Percentiles rank a stretch among this genome's conserved stretches.
These are phyloP conservation scores for Stramonita haemastoma DNA, from an alignment of 2,888 invertebrate species.

Conservation along the genomic window DNA sequence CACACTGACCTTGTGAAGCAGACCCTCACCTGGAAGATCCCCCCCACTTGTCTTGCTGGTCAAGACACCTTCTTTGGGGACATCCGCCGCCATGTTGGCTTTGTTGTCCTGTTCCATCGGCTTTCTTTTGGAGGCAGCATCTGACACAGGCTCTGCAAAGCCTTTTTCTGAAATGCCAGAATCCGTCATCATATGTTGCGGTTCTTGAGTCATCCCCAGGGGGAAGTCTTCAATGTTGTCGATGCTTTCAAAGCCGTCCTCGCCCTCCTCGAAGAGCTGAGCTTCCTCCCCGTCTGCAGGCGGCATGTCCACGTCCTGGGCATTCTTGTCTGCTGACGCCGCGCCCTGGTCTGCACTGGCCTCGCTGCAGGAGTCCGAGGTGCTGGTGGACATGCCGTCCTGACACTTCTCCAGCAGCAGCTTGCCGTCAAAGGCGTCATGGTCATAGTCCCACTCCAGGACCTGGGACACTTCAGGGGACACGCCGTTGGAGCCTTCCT, in stretches of 20 bases:
- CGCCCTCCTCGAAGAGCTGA: conserved; percentile 33
- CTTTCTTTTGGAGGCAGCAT: conserved; percentile 20
- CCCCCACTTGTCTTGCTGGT: conserved; percentile 9
- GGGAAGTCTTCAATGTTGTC: conserved; percentile 51
- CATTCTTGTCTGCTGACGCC: neutral
- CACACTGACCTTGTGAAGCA: neutral
- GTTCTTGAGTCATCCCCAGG: conserved; percentile 44
- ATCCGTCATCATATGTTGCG: conserved; percentile 61
- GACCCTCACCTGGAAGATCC: neutral
- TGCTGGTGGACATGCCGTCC: conserved; percentile 48
- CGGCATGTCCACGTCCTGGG: conserved; percentile 30
- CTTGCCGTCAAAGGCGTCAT: conserved; percentile 51
- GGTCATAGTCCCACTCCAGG: conserved; percentile 52
- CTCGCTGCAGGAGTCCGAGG: conserved; percentile 50
- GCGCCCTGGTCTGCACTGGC: conserved; percentile 36
- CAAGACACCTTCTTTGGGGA: neutral
- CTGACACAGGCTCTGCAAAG: conserved; percentile 31
- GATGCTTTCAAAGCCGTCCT: conserved; percentile 52
- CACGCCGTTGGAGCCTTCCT: conserved; percentile 48
- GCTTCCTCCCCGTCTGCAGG: conserved; percentile 40
- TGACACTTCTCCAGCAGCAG: conserved; percentile 45
- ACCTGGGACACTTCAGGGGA: conserved; percentile 51
- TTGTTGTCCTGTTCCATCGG: conserved; percentile 40
- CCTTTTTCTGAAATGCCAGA: conserved; percentile 62
- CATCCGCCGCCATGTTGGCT: neutral